Evolutionary conservation across 1,140 invertebrate species (phyloP), one percentile per base, ranked within the genome.

Genomic region (Phthorimaea operculella): DNA sequence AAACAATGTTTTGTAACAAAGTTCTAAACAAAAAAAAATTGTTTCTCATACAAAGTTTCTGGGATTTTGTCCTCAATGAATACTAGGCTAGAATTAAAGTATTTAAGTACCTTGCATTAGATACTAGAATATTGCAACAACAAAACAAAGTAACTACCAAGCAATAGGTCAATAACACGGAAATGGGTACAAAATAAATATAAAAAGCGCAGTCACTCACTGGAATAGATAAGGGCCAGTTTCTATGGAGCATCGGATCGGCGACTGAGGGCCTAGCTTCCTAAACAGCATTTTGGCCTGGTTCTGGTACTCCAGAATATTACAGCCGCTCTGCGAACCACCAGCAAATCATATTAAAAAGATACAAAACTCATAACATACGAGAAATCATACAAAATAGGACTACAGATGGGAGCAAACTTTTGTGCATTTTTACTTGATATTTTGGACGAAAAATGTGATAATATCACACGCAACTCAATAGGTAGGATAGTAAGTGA

Each of bases 231-330:
- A 98, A 60, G 93, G 92, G 57, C 96, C 97, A 58, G 97, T 97
- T 89, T 99, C 97, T 73, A 99, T 95, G 61, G 94, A 96, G 85
- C 97, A 98, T 79, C 94, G 90, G 8, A 89, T 75, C 51, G 98
- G 97, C 56, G 96, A 96, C 68, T 96, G 91, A 18, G 89, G 88
- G 57, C 91, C 93, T 68, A 99, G 87, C 87, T 98, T 98, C 69
- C 94, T 91, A 87, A 99, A 99, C 57, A 99, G 87, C 91, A 98
- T 94, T 89, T 99, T 99, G n/a, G 98, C 98, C 88, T 99, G 98
- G 85, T 97, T 98, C 84, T 99, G 98, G 85, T 99, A 99, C 72
- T 99, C 98, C 82, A 98, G 87, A 70, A 98, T 91, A 87, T 90
- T 96, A 85, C 92, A 91, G 55, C 96, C 96, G 67, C 92, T 92